A percentile compares a stretch with the other conserved stretches of the same genome.
phyloP scores from a whole-genome alignment of 2,888 invertebrate genomes.

The Lissocephala sabroskyi region DNA sequence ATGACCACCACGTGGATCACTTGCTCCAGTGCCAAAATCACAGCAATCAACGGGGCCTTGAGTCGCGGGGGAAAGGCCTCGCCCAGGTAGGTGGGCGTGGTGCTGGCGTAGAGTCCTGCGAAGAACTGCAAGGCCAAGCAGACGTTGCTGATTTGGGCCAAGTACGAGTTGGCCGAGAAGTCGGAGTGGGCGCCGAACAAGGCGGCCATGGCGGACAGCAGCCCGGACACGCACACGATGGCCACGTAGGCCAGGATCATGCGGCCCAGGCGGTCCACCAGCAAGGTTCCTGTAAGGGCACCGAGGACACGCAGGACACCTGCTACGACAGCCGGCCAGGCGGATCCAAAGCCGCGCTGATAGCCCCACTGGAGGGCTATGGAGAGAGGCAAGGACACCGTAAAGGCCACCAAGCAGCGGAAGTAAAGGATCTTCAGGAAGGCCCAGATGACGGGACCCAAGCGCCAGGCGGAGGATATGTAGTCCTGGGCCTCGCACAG shows the following conservation, averaged over 20 bases:
- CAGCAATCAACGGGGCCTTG: slow-evolving; percentile 46
- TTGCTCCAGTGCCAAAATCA: slow-evolving; percentile 52
- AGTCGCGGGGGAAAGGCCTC: slow-evolving; percentile 59
- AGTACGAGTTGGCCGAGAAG: slow-evolving; percentile 14
- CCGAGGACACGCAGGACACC: slow-evolving; percentile 47
- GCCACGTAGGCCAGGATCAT: slow-evolving; percentile 38
- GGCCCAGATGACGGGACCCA: slow-evolving; percentile 31
- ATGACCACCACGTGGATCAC: slow-evolving; percentile 48
- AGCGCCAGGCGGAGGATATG: slow-evolving; percentile 34
- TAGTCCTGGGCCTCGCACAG: slow-evolving; percentile 49
- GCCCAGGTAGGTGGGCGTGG: slow-evolving; percentile 51
- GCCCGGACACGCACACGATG: too few relatives aligned
- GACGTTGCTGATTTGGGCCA: slow-evolving; percentile 32
- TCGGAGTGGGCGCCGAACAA: slow-evolving; percentile 35
- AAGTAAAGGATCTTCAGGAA: slow-evolving; percentile 51
- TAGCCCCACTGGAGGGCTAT: slow-evolving; percentile 11
- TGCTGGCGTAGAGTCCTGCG: slow-evolving; percentile 47
- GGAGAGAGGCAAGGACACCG: slow-evolving; percentile 55
- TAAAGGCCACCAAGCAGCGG: slow-evolving; percentile 55
- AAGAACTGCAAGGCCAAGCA: slow-evolving; percentile 52
- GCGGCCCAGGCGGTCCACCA: slow-evolving; percentile 47
- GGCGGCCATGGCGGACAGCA: slow-evolving; percentile 46
- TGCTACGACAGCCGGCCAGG: slow-evolving; percentile 37
- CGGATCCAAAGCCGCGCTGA: fast-evolving
- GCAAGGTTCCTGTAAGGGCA: slow-evolving; percentile 19